A percentile compares a stretch with the other conserved stretches of the same genome.
Evolutionary conservation across 2,888 invertebrate species (phyloP).

Genomic region (Hirtodrosophila trivittata): DNA sequence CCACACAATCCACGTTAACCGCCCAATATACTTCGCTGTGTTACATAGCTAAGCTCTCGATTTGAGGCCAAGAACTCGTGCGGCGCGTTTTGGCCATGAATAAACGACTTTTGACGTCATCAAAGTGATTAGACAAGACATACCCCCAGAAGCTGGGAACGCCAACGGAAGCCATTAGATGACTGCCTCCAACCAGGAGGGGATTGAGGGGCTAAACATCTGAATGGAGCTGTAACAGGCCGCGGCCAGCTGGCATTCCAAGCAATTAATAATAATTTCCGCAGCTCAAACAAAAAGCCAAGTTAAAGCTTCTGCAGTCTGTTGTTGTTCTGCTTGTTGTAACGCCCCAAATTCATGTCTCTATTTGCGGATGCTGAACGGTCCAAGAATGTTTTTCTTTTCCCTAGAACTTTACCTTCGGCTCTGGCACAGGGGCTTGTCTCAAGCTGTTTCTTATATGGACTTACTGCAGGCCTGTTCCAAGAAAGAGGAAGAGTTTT

Average conservation of each 20-base stretch:
- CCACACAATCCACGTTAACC: slow-evolving; percentile 48
- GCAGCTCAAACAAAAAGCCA: slow-evolving; percentile 59
- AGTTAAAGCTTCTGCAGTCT: slow-evolving; percentile 44
- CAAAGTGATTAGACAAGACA: slow-evolving; percentile 56
- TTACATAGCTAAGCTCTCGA: slow-evolving; percentile 1
- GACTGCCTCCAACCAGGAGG: slow-evolving; percentile 26
- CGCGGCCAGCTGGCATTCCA: slow-evolving; percentile 62
- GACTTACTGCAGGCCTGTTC: no score
- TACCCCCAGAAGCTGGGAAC: slow-evolving; percentile 51
- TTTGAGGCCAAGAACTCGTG: slow-evolving; percentile 67
- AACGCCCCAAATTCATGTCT: slow-evolving; percentile 36
- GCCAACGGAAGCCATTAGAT: slow-evolving; percentile 75
- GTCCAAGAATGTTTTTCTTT: slow-evolving; percentile 15
- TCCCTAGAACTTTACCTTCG: slow-evolving; percentile 26
- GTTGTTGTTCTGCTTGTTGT: background rate
- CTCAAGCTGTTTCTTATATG: background rate
- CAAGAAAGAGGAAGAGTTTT: slow-evolving; percentile 10
- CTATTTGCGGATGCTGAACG: slow-evolving; percentile 50
- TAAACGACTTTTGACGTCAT: slow-evolving; percentile 70
- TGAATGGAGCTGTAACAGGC: slow-evolving; percentile 16
- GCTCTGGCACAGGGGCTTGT: slow-evolving; percentile 9
- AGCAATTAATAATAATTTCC: slow-evolving; percentile 81
- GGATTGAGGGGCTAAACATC: slow-evolving; percentile 1
- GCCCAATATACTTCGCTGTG: slow-evolving; percentile 28
- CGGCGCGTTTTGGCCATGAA: slow-evolving; percentile 68